A percentile compares a stretch with the other conserved stretches of the same genome.
These are phyloP conservation scores for Palythoa heliodiscus DNA, from an alignment of 92 coral and sea anemone genomes.

Conservation along the genomic window DNA sequence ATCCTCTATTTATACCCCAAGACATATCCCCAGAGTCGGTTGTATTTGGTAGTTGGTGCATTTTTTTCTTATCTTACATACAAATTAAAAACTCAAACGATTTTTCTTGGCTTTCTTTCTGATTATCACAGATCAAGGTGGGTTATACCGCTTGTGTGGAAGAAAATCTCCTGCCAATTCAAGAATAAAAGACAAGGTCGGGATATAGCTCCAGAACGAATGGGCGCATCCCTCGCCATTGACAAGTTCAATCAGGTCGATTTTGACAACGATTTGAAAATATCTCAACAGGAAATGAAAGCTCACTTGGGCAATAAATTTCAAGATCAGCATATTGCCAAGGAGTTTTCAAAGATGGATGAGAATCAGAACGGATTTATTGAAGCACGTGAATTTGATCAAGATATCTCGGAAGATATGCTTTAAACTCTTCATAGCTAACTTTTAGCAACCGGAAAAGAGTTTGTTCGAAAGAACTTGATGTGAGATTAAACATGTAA, in stretches of 20 bases:
- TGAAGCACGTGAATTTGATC: conserved; percentile 34
- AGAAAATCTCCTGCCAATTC: not conserved
- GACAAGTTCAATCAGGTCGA: conserved; percentile 15
- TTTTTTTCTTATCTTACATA: too few relatives aligned
- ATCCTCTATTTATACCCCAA: too few relatives aligned
- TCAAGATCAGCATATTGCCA: conserved; percentile 17
- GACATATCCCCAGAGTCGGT: too few relatives aligned
- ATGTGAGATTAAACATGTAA: too few relatives aligned
- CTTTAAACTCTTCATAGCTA: not conserved
- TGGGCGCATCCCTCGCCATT: not conserved
- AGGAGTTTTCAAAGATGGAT: conserved; percentile 20
- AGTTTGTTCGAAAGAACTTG: too few relatives aligned
- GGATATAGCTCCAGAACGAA: not conserved
- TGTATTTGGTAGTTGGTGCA: too few relatives aligned
- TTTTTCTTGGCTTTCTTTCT: not conserved
- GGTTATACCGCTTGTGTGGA: not conserved
- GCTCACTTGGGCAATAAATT: conserved; percentile 12
- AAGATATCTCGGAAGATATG: conserved; percentile 6
- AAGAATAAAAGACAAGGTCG: not conserved
- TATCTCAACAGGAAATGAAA: conserved; percentile 40
- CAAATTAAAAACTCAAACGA: not conserved
- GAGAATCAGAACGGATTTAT: conserved; percentile 25
- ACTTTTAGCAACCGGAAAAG: too few relatives aligned
- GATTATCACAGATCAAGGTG: not conserved
- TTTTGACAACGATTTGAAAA: conserved; percentile 11